A percentile compares a stretch with the other conserved stretches of the same genome.
phyloP scores from a whole-genome alignment of 2,888 invertebrate species.

The Parnassius glacialis region DNA sequence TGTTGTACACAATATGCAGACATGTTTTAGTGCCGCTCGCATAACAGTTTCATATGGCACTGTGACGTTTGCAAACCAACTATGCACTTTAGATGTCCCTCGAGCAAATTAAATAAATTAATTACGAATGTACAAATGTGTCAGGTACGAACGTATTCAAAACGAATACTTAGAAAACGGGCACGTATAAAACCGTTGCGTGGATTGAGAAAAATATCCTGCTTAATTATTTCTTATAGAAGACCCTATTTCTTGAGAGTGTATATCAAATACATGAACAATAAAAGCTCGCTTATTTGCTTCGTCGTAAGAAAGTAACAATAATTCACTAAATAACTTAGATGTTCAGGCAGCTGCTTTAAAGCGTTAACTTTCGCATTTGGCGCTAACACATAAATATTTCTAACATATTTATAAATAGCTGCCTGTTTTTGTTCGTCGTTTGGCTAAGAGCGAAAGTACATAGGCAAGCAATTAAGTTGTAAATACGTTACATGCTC shows the following conservation, averaged over 20 bases:
- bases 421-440: constrained; percentile 1
- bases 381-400: neutral
- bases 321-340: constrained; percentile 20
- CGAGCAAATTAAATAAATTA: constrained; percentile 3
- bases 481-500: constrained; percentile 38
- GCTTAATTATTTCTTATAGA: constrained; percentile 7
- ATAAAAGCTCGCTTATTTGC: constrained; percentile 28
- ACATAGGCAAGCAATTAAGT: constrained; percentile 61
- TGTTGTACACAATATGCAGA: constrained; percentile 26
- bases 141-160: constrained; percentile 20
- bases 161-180: constrained; percentile 49
- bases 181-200: constrained; percentile 28
- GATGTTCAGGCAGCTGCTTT: constrained; percentile 2
- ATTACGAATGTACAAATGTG: constrained; percentile 20
- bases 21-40: constrained; percentile 26
- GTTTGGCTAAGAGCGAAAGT: constrained; percentile 50
- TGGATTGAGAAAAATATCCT: constrained; percentile 51
- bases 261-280: constrained; percentile 22
- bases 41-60: constrained; percentile 25
- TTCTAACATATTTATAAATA: neutral
- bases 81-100: constrained; percentile 4
- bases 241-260: neutral
- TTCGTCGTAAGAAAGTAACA: constrained; percentile 17
- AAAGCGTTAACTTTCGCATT: constrained; percentile 2
- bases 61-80: constrained; percentile 11